These are phyloP conservation scores for Bombus confusus DNA, from an alignment of 1,140 invertebrate genomes.

Conservation along the genomic window DNA sequence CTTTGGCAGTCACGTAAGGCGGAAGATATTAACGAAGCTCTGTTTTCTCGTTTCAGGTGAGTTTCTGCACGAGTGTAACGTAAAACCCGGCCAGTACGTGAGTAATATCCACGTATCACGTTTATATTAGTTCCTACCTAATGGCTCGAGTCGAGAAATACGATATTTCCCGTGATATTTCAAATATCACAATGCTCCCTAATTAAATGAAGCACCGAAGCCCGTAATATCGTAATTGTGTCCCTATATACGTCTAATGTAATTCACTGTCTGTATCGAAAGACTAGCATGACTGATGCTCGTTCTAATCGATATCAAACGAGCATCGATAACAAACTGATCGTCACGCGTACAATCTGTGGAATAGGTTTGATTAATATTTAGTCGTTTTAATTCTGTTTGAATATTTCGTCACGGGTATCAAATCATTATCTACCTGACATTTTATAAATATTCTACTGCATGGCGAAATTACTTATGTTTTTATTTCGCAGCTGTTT, in stretches of 20 bases:
- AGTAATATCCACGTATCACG: conserved; percentile 2
- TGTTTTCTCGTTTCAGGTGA: conserved; percentile 16
- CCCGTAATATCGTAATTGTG: background rate
- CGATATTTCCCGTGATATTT: no score
- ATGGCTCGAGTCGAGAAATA: conserved; percentile 6
- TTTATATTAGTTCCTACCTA: conserved; percentile 21
- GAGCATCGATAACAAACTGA: background rate
- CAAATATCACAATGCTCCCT: background rate
- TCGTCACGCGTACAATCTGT: background rate
- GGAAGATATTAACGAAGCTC: background rate
- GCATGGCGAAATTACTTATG: no score
- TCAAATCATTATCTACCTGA: no score
- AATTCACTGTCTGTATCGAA: background rate
- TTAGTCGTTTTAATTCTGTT: background rate
- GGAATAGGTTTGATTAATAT: background rate
- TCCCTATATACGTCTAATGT: background rate
- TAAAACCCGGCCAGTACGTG: background rate
- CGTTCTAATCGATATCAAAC: background rate
- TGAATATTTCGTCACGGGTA: no score
- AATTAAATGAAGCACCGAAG: background rate
- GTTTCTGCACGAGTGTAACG: background rate
- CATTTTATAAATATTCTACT: no score
- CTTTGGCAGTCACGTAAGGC: background rate
- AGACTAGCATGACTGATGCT: background rate
- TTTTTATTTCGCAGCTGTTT: no score